phyloP scores from a whole-genome alignment of 2,888 invertebrate species.

The Lycia hirtaria region DNA sequence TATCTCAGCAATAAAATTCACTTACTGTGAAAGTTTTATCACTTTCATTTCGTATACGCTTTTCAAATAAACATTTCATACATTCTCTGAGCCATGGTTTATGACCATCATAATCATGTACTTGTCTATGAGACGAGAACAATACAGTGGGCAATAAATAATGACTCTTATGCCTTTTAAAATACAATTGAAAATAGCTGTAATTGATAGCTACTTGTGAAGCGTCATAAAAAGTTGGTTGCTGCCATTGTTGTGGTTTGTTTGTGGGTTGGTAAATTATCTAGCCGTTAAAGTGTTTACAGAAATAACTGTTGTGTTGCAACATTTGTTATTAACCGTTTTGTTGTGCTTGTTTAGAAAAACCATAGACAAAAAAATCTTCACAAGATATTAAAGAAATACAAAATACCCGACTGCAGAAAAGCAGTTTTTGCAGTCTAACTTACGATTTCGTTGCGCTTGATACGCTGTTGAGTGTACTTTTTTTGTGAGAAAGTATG shows the following conservation, averaged over 20 bases:
- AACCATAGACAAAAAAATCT: too few species aligned
- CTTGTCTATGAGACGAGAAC: neutral
- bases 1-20: conserved; percentile 5
- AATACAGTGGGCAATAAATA: conserved; percentile 1
- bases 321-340: neutral
- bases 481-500: too few species aligned
- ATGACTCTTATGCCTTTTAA: conserved; percentile 4
- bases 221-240: conserved; percentile 10
- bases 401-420: too few species aligned
- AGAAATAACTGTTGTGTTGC: conserved; percentile 1
- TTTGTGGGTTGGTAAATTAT: conserved; percentile 18
- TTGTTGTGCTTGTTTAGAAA: too few species aligned
- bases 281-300: conserved; percentile 3
- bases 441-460: too few species aligned
- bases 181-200: conserved; percentile 13
- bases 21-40: conserved; percentile 20
- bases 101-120: conserved; percentile 7
- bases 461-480: too few species aligned
- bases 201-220: neutral
- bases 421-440: too few species aligned
- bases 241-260: conserved; percentile 12
- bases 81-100: conserved; percentile 7
- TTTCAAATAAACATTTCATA: conserved; percentile 19
- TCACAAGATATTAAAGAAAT: too few species aligned
- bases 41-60: conserved; percentile 11